Percentiles rank a stretch among this genome's conserved stretches.
Conservation (phyloP, 2,797 vertebrate species). For the Adelosebastes latens region DNA sequence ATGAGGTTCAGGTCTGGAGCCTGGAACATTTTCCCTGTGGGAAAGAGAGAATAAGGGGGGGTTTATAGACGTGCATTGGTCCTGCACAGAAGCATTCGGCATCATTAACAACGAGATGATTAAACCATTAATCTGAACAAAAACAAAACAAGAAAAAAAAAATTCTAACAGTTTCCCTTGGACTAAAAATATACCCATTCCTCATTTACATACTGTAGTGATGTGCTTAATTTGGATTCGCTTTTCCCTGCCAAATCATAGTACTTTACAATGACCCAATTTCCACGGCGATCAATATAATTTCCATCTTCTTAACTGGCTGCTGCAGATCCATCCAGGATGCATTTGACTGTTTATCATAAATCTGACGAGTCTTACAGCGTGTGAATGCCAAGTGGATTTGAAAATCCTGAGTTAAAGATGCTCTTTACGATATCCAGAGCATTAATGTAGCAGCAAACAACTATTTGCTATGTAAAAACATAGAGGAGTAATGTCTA, state of each 20-base stretch:
- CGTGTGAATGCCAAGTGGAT: background rate
- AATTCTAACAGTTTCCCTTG: background rate
- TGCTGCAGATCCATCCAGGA: background rate
- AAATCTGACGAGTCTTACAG: background rate
- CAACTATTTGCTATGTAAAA: too few relatives aligned
- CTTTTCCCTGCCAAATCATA: background rate
- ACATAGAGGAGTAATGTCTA: too few relatives aligned
- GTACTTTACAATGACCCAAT: slow-evolving; percentile 3
- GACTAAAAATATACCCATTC: background rate
- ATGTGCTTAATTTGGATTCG: background rate
- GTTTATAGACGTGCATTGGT: slow-evolving; percentile 1
- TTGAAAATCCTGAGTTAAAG: background rate
- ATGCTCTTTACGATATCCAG: too few relatives aligned
- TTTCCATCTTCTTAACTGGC: slow-evolving; percentile 6
- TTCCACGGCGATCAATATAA: background rate
- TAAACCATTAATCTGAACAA: background rate
- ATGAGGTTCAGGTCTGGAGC: slow-evolving; percentile 97
- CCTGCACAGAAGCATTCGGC: background rate
- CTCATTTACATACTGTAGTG: background rate
- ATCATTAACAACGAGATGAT: background rate
- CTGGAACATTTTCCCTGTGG: slow-evolving; percentile 98
- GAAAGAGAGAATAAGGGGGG: slow-evolving; percentile 11
- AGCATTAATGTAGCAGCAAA: too few relatives aligned
- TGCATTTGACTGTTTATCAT: background rate
- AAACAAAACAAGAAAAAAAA: background rate